These are phyloP conservation scores for Gisinianus flammeolus DNA, from an alignment of 2,888 invertebrate species.

Conservation along the genomic window DNA sequence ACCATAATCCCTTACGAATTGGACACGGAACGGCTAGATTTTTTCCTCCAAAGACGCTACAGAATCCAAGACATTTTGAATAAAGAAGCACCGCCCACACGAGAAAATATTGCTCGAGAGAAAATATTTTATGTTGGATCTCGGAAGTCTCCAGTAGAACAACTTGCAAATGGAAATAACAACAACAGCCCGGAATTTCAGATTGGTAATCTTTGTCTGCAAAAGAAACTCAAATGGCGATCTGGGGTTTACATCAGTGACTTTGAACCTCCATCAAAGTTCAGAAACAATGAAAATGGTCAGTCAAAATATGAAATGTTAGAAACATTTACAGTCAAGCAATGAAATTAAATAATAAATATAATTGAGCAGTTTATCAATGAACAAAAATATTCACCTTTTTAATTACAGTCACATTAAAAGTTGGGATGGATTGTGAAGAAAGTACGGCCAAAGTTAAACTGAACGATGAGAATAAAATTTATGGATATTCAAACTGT, in stretches of 20 bases:
- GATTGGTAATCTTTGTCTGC: slow-evolving; percentile 17
- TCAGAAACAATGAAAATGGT: not conserved
- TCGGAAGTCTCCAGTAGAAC: not conserved
- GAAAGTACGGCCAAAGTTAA: not conserved
- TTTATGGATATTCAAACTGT: slow-evolving; percentile 13
- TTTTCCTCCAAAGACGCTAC: not conserved
- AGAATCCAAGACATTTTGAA: not conserved
- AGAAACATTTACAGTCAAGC: not conserved
- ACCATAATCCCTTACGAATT: slow-evolving; percentile 8
- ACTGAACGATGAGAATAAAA: not conserved
- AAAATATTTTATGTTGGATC: slow-evolving; percentile 24
- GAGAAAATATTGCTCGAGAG: not conserved
- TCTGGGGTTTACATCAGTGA: slow-evolving; percentile 7
- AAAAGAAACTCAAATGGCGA: not conserved
- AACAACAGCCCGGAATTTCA: not conserved
- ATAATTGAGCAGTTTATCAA: not conserved
- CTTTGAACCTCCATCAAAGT: not conserved
- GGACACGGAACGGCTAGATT: not conserved
- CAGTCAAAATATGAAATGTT: not conserved
- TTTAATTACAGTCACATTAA: not conserved
- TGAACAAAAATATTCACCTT: not conserved
- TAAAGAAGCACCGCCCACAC: not conserved
- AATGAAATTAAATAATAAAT: too few species aligned
- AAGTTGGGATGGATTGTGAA: not conserved
- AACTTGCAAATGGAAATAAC: not conserved